phyloP scores from a whole-genome alignment of 2,888 invertebrate genomes.

The Sylvicola cinctus region DNA sequence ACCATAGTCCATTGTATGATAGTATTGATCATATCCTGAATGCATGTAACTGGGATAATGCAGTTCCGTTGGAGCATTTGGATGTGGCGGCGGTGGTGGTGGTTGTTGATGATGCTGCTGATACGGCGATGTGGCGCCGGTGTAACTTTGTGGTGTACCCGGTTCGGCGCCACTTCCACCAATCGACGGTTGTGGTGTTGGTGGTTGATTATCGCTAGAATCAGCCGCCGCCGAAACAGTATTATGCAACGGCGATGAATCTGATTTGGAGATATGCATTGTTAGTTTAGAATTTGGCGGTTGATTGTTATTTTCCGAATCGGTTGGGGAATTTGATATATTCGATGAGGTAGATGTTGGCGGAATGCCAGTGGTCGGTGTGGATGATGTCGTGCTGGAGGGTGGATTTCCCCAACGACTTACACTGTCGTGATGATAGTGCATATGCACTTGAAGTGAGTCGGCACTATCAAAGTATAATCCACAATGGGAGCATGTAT shows the following conservation, averaged over 20 bases:
- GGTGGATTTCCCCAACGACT: constrained; percentile 27
- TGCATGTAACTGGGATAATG: constrained; percentile 18
- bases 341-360: constrained; percentile 5
- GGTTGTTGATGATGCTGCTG: constrained; percentile 30
- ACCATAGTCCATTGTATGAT: constrained; percentile 16
- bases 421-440: constrained; percentile 38
- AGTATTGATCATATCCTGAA: constrained; percentile 23
- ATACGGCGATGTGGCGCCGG: constrained; percentile 43
- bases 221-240: constrained; percentile 52
- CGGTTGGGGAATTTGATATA: constrained; percentile 8
- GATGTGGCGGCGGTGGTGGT: constrained; percentile 4
- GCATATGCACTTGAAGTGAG: constrained; percentile 58
- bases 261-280: constrained; percentile 3
- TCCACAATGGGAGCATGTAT: constrained; percentile 57
- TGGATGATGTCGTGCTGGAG: too few relatives aligned
- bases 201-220: constrained; percentile 41
- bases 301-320: constrained; percentile 33
- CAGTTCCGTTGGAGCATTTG: constrained; percentile 9
- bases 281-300: constrained; percentile 10
- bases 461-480: constrained; percentile 52
- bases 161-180: too few relatives aligned
- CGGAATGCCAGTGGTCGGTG: too few relatives aligned
- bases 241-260: constrained; percentile 14
- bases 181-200: constrained; percentile 24
- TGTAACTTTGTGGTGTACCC: constrained; percentile 44